Evolutionary conservation across 2,888 invertebrate genomes (phyloP), one percentile per base, ranked within the genome.

Genomic region (Siphlonurus alternatus): DNA sequence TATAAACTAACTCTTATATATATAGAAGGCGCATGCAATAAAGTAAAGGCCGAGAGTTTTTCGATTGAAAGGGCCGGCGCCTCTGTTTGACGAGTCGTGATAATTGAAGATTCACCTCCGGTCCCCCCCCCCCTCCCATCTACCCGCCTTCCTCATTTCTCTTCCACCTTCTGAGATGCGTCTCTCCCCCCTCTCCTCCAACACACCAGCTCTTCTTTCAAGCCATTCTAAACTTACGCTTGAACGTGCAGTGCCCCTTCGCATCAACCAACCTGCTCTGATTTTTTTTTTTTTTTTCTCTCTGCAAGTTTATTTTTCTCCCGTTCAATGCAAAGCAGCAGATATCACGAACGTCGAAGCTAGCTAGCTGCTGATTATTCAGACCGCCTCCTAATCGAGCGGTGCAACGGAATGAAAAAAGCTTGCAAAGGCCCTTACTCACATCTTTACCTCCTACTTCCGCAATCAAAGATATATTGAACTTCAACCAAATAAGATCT

Each of bases 1-100:
- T n/a, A n/a, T n/a, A n/a, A n/a, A n/a, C n/a, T n/a, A n/a, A n/a
- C n/a, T n/a, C n/a, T n/a, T n/a, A n/a, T n/a, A n/a, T n/a, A n/a
- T n/a, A n/a, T n/a, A n/a, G n/a, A n/a, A n/a, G n/a, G n/a, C n/a
- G 60, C 5, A 23, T 15, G 65, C 63, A 63, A 63, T 63, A 63
- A 60, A 61, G 64, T 38, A 59, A 51, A 60, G 59, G 61, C 60
- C 60, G 63, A 60, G 25, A 56, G 63, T 62, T 63, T 66, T 59
- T 61, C 66, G 66, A 66, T 66, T 63, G 66, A 66, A 65, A 66
- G 66, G 38, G 38, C 61, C 61, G 23, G 60, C 64, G 63, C 67
- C 63, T 66, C 65, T 67, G 67, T 66, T 65, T 66, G 67, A 66
- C 67, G 67, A 66, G 63, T 66, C 67, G 66, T 67, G 66, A 67